These are phyloP conservation scores for Tursiops truncatus DNA, from an alignment of 2,113 vertebrate species.

Conservation along the genomic window DNA sequence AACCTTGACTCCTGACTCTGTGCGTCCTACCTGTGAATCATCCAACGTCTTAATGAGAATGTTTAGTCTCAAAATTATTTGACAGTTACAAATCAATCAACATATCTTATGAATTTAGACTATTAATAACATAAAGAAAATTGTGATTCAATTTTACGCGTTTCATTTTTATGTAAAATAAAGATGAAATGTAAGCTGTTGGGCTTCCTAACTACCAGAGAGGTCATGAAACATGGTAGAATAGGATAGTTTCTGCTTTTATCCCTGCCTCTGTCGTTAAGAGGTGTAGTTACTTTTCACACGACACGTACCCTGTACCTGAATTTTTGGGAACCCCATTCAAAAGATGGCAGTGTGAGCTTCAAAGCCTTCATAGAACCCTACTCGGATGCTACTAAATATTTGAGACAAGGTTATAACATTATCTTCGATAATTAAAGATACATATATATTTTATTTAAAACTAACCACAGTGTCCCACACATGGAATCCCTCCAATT, in stretches of 20 bases:
- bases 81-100: not conserved
- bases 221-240: not conserved
- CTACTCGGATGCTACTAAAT: not conserved
- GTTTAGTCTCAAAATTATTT: not conserved
- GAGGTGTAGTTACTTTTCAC: not conserved
- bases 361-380: not conserved
- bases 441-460: not conserved
- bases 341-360: not conserved
- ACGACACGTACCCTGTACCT: not conserved
- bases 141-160: not conserved
- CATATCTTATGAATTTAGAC: not conserved
- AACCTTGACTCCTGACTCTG: accelerated
- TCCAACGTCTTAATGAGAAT: not conserved
- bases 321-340: not conserved
- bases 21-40: not conserved
- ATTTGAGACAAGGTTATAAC: not conserved
- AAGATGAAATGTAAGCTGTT: not conserved
- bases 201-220: not conserved
- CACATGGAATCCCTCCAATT: not conserved
- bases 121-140: not conserved
- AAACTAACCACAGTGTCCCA: not conserved
- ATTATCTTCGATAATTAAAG: not conserved
- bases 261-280: not conserved
- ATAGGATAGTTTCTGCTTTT: not conserved
- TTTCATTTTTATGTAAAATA: not conserved